phyloP scores from a whole-genome alignment of 2,113 vertebrate species.

The Pseudopodoces humilis region DNA sequence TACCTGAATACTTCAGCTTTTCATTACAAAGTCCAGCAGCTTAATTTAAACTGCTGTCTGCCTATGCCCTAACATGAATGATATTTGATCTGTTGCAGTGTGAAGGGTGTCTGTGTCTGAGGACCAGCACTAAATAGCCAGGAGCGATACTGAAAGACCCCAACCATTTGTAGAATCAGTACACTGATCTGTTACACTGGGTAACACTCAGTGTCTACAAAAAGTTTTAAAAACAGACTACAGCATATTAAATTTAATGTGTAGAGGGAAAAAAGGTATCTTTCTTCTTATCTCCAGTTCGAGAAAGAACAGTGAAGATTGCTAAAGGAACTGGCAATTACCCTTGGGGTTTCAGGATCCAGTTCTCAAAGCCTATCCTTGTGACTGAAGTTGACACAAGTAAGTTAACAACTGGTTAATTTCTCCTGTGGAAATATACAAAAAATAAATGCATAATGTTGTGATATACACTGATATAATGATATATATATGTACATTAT shows the following conservation, averaged over 20 bases:
- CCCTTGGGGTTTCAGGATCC: slow-evolving; percentile 91
- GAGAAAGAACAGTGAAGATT: slow-evolving; percentile 86
- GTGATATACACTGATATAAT: not conserved
- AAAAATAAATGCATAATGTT: not conserved
- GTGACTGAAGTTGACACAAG: slow-evolving; percentile 94
- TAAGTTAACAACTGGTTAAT: slow-evolving; percentile 68
- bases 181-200: no score
- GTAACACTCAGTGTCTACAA: not conserved
- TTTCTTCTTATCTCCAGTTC: slow-evolving; percentile 74
- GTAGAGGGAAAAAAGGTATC: not conserved
- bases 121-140: not conserved
- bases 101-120: not conserved
- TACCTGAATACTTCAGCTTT: not conserved
- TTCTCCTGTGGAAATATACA: not conserved
- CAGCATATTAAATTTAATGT: not conserved
- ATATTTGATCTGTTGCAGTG: fast-evolving
- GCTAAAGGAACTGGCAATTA: slow-evolving; percentile 86
- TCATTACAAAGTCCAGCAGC: not conserved
- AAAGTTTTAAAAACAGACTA: not conserved
- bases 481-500: not conserved
- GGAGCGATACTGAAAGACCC: not conserved
- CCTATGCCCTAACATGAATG: not conserved
- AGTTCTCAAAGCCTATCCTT: slow-evolving; percentile 91
- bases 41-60: not conserved
- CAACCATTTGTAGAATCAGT: not conserved